Evolutionary conservation across 2,888 invertebrate species (phyloP), one percentile per base, ranked within the genome.

Genomic region (Oscheius sp.): DNA sequence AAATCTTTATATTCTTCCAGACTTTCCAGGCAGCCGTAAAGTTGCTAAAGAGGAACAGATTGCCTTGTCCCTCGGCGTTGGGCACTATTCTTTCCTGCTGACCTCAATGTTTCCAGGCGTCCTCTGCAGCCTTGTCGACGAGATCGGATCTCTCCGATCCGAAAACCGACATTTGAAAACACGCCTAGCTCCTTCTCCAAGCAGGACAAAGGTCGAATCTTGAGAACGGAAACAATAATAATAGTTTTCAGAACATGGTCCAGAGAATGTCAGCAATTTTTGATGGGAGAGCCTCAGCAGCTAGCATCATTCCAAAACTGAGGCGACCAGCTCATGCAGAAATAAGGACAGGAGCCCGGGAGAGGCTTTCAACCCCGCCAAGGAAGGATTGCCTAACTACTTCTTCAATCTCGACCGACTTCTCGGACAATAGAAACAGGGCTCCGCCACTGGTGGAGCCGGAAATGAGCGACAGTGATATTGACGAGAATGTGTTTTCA

Each of bases 121-220:
- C 21, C 77, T 88, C 0, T 88, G 86, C 77, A 82, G 81, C 71
- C 77, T 88, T n/a, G 86, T 88, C 33, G 84, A 84, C 59, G 88
- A 88, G 70, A 88, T 88, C 63, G 81, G 85, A 9, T 80, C 85
- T 13, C 79, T 88, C 37, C 84, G 87, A 37, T 83, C 79, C 47
- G 84, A 88, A 70, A 88, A 88, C 70, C 81, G 82, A 48, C 77
- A 84, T 9, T 77, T 88, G 58, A 85, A 87, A 65, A 83, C 84
- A 4, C 79, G 86, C 33, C 37, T 74, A 29, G 68, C 74, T 10
- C 66, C 66, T 7, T 51, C 66, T 3, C 66, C 74, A 4, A 74
- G 68, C 29, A 42, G 74, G 42, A 66, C 74, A n/a, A 74, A 60
- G 60, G 74, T 73, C 4, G 2, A 33, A 35, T 63, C 29, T 10